Base-by-base conservation (phyloP, 1,140 invertebrate genomes). In the Formica exsecta region DNA sequence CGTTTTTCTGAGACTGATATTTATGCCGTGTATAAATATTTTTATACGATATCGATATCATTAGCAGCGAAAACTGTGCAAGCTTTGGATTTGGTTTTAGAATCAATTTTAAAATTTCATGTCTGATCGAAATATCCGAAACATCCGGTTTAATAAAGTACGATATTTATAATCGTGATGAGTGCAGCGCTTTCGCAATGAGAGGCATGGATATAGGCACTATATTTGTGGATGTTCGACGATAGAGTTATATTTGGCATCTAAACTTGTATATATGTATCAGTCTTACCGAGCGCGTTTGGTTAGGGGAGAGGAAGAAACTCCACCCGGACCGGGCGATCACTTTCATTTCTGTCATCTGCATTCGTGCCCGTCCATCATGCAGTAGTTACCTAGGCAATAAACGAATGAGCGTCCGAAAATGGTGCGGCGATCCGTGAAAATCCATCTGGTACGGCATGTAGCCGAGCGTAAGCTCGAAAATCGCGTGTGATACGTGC, bases 261-360 rank as follows among this genome's bases (percentile, higher is more conserved):
- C 13, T n/a, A 36, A 83, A 74, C 61, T 83, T 62, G 51, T 36
- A 41, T 32, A 32, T 32, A 32, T 32, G 3, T 51, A 38, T 81
- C 11, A 25, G 57, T 41, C 38, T 81, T 44, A 61, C 11, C 13
- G 51, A 19, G 19, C 13, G 22, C 19, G 57, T 25, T 36, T 22
- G 25, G 13, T 16, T 19, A 16, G 16, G 25, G 19, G 3, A 61
- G 13, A 13, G 41, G 5, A 32, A 61, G 61, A 32, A 13, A 38
- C 25, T 4, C 41, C 16, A n/a, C 57, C 51, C 44, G 44, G 44
- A 29, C 11, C 36, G 38, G 38, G 54, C 77, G 79, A 83, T 83
- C 79, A 83, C 79, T 83, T 83, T 83, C 79, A 74, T 62, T 83
- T 83, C 79, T 83, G 79, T 83, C 79, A 83, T 83, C 79, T 83